Evolutionary conservation across 2,888 invertebrate genomes (phyloP), one percentile per base, ranked within the genome.

Genomic region (Folsomia manolachei): DNA sequence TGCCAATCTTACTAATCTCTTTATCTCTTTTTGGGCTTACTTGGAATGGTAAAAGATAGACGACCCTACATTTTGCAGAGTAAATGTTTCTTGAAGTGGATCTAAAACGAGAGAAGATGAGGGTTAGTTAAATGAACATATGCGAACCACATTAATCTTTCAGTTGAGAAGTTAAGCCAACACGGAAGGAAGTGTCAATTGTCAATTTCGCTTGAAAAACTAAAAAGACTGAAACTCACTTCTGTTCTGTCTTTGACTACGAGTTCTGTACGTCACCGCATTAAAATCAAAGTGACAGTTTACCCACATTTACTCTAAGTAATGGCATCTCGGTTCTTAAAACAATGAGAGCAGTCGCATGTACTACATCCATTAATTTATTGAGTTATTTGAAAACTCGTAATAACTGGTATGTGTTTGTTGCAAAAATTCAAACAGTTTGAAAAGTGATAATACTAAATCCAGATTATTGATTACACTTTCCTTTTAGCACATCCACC

Each of bases 1-100:
- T 56, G 56, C 56, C 56, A 56, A 56, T 56, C 56, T 56, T 56
- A 19, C 21, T 56, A 56, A 56, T 56, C 56, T 56, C 56, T 56
- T 56, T 56, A 56, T 56, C 56, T 56, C 56, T 56, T 18, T n/a
- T 39, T 39, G 14, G 39, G 39, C n/a, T n/a, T n/a, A n/a, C n/a
- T n/a, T n/a, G n/a, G n/a, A n/a, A n/a, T n/a, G n/a, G n/a, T n/a
- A n/a, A n/a, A n/a, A n/a, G n/a, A n/a, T n/a, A n/a, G n/a, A n/a
- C n/a, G n/a, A n/a, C n/a, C n/a, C n/a, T n/a, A n/a, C n/a, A n/a
- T n/a, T n/a, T n/a, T n/a, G n/a, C n/a, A n/a, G n/a, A n/a, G n/a
- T n/a, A n/a, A n/a, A n/a, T n/a, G n/a, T n/a, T n/a, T n/a, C n/a
- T n/a, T n/a, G n/a, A n/a, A n/a, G n/a, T 39, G 39, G 7, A 14